phyloP scores from a whole-genome alignment of 1,140 invertebrate genomes.

The Apolygus lucorum region DNA sequence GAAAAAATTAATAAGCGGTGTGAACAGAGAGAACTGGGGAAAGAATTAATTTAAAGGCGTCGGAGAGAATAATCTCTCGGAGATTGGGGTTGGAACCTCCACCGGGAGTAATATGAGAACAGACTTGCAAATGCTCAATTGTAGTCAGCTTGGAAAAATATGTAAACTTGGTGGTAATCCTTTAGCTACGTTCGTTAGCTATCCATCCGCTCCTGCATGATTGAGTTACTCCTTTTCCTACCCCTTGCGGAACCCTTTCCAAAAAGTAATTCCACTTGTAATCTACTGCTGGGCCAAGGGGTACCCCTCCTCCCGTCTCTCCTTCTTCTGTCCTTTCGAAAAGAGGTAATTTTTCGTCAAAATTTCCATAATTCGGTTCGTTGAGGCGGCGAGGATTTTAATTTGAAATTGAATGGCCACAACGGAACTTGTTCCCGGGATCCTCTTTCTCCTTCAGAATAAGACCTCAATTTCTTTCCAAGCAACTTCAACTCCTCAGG shows the following conservation, averaged over 20 bases:
- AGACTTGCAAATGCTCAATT: constrained; percentile 16
- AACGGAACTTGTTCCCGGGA: background rate
- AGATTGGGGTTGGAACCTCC: background rate
- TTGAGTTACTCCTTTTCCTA: constrained; percentile 4
- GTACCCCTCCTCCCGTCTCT: background rate
- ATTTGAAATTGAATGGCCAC: constrained; percentile 12
- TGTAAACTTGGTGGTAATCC: constrained; percentile 2
- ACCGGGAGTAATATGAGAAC: constrained; percentile 2
- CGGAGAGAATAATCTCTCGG: background rate
- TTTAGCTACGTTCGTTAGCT: constrained; percentile 3
- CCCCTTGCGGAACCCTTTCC: background rate
- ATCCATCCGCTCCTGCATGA: constrained; percentile 9
- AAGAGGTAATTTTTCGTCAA: constrained; percentile 11
- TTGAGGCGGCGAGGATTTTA: constrained; percentile 8
- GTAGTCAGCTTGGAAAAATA: constrained; percentile 10
- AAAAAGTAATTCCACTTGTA: constrained; percentile 15
- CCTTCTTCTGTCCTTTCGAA: too few species aligned
- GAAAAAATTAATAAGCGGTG: too few species aligned
- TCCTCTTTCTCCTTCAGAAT: background rate
- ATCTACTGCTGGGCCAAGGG: constrained; percentile 5
- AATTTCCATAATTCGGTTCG: constrained; percentile 15
- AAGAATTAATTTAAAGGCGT: constrained; percentile 6
- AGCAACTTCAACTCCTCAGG: background rate
- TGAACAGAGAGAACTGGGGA: too few species aligned
- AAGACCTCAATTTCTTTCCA: background rate